Evolutionary conservation across 2,113 vertebrate genomes (phyloP), one percentile per base, ranked within the genome.

Genomic region (Salvelinus sp.): DNA sequence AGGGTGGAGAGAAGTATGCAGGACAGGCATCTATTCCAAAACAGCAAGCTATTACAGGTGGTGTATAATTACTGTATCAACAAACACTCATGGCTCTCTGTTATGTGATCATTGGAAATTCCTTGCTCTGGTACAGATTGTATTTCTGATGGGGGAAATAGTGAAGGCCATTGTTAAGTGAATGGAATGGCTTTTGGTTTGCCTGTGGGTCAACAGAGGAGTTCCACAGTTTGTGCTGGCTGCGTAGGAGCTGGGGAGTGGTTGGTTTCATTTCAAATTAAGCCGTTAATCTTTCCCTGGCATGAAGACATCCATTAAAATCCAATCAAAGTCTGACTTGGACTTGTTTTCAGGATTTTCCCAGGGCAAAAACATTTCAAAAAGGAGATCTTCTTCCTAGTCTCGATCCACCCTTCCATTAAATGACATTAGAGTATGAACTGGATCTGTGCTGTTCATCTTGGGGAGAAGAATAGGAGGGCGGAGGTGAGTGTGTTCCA

Each of bases 41-140:
- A 85, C 77, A 85, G 87, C 88, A 76, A 88, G 90, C 86, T 88
- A 89, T 91, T 88, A 87, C 90, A 92, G 88, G 91, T 91, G 88
- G 76, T 65, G 60, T 85, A 84, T 85, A 88, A 92, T 91, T 83
- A 82, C 89, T 88, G 75, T 73, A 87, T 88, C 87, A 86, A 92
- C 86, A 91, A 93, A 90, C 88, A 86, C 83, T 83, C 79, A 54
- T 79, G 80, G 76, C 76, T 82, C 70, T 50, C 83, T 81, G 80
- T 82, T 83, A 88, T 82, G 76, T 77, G 81, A 90, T 86, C 86
- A 80, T 44, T 86, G 54, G 58, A 89, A 87, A 90, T 91, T 91
- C 88, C 86, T 83, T 2, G 70, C 65, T 54, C 47, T 74, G 73
- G 77, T 63, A 71, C 78, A 73, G 84, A 89, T 88, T 89, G 76